Base-by-base conservation (phyloP, 2,888 invertebrate genomes). In the Horisme vitalbata region DNA sequence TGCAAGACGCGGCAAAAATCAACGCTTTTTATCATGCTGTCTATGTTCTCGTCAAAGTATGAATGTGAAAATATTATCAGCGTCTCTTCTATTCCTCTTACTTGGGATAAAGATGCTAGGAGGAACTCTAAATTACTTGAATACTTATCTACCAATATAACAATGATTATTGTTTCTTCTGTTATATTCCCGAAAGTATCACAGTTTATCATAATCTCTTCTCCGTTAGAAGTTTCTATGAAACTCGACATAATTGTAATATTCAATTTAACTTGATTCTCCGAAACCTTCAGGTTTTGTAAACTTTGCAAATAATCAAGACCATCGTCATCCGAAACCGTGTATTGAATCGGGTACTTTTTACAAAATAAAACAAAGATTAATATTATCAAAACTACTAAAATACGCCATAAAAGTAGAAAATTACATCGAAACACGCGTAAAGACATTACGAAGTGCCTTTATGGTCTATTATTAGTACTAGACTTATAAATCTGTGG, bases 21-120 rank as follows among this genome's bases (percentile, higher is more conserved):
- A 50, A 82, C 74, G n/a, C 47, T 52, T 32, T 47, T 52, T 45
- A 82, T 65, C 14, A 75, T 45, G 20, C 41, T 52, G 34, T 75
- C 72, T 8, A 74, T 30, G 21, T 65, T 63, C 27, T 66, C 64
- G 44, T 82, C 75, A 41, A 61, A 72, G 51, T 59, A 57, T 4
- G 65, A 67, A 60, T 82, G 82, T 0, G 80, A 79, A 58, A 83
- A 80, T 49, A 83, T 71, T 21, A 83, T 28, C 14, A 83, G 47
- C 0, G 61, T 50, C 14, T 76, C 66, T 26, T 76, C 65, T 32
- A 83, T 79, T 5, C 79, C 83, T 34, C 39, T 41, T 4, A 75
- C 50, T 35, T 68, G 57, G 3, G 68, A 56, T 18, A 83, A 54
- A 1, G 82, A 81, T 9, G 67, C 55, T 20, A 83, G 21, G 2